These are phyloP conservation scores for Cheilosia pagana DNA, from an alignment of 2,888 invertebrate genomes.

Conservation along the genomic window DNA sequence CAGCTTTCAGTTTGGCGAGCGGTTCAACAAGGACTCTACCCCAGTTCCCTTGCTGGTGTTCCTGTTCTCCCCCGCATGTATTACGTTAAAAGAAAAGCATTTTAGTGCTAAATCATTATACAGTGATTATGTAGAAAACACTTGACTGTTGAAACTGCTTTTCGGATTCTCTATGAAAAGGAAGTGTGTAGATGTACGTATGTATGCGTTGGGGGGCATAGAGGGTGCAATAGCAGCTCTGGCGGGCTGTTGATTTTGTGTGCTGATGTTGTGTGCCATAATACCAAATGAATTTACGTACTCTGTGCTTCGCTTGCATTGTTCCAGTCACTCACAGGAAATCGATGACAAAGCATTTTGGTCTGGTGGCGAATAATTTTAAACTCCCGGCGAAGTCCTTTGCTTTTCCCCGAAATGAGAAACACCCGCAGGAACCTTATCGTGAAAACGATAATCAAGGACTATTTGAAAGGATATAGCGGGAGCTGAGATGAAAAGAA, in stretches of 20 bases:
- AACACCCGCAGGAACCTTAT: neutral
- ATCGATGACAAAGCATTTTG: conserved; percentile 62
- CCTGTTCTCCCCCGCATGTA: conserved; percentile 7
- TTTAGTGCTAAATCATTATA: conserved; percentile 68
- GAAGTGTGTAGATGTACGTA: neutral
- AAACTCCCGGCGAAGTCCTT: conserved; percentile 13
- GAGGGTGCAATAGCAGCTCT: neutral
- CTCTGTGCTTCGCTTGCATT: conserved; percentile 40
- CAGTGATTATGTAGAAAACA: conserved; percentile 68
- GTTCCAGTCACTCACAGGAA: conserved; percentile 56
- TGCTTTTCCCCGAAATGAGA: conserved; percentile 1
- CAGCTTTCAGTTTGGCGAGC: conserved; percentile 1
- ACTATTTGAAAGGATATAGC: conserved; percentile 24
- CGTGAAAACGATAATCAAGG: conserved; percentile 48
- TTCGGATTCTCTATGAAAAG: conserved; percentile 7
- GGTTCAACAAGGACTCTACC: conserved; percentile 30
- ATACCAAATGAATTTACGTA: conserved; percentile 34
- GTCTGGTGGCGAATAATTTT: conserved; percentile 8
- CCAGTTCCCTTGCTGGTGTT: neutral
- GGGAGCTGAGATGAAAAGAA: neutral
- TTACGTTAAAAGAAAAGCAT: conserved; percentile 29
- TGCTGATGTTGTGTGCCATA: conserved; percentile 8
- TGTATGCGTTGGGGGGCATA: neutral
- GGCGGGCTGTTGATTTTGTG: neutral
- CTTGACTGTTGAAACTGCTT: conserved; percentile 66